A percentile compares a stretch with the other conserved stretches of the same genome.
Conservation (phyloP, 1,140 invertebrate genomes). For the Euura saliciscinereae region DNA sequence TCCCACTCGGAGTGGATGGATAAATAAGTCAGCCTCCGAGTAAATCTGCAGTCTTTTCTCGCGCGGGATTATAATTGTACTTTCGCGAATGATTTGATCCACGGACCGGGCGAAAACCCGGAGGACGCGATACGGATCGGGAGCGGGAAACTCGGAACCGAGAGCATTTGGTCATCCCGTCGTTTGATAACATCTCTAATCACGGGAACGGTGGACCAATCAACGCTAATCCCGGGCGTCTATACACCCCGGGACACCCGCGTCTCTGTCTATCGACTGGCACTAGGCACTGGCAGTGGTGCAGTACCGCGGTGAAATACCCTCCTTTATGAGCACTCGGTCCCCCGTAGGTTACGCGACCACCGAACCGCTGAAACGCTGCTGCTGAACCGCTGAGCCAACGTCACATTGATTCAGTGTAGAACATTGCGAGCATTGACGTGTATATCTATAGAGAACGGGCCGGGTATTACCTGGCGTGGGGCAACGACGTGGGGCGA, state of each 20-base stretch:
- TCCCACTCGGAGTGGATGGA: constrained; percentile 34
- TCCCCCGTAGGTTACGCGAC: neutral
- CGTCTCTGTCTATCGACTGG: neutral
- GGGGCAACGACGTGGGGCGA: neutral
- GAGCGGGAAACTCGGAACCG: neutral
- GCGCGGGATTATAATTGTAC: too few relatives aligned
- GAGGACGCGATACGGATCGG: neutral
- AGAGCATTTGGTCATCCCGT: neutral
- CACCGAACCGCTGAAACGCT: neutral
- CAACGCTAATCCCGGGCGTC: constrained; percentile 21
- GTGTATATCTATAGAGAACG: constrained; percentile 1
- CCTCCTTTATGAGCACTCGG: neutral
- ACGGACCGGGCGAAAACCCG: neutral
- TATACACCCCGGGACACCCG: neutral
- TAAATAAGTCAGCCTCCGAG: constrained; percentile 44
- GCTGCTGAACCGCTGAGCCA: too few relatives aligned
- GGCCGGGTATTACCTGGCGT: neutral
- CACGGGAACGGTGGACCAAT: constrained; percentile 25
- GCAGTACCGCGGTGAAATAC: neutral
- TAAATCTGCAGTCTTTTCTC: too few relatives aligned
- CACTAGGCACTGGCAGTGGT: neutral
- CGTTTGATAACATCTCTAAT: constrained; percentile 30
- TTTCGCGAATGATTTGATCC: neutral
- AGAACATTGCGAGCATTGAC: constrained; percentile 2
- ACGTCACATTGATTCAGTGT: neutral